Conservation (phyloP, 2,797 vertebrate species). For the Alcedo atthis region DNA sequence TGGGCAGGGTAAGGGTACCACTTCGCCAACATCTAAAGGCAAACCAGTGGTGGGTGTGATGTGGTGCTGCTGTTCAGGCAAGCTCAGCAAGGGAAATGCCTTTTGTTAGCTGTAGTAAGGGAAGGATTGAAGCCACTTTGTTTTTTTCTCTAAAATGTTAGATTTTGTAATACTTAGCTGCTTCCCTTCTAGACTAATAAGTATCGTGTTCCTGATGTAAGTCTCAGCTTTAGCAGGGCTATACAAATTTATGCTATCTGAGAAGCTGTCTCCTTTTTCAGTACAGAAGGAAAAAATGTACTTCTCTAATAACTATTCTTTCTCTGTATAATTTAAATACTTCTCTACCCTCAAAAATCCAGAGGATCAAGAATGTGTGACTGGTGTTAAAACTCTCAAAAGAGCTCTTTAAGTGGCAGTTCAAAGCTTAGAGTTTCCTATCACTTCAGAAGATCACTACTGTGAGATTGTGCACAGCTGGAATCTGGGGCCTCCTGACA, state of each 20-base stretch:
- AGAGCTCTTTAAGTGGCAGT: not conserved
- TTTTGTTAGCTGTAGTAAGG: not conserved
- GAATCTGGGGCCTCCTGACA: not conserved
- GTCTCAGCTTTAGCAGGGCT: not conserved
- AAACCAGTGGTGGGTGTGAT: not conserved
- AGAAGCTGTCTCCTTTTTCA: not conserved
- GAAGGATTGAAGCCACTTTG: not conserved
- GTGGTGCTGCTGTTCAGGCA: not conserved
- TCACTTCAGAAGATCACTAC: not conserved
- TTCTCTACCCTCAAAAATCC: not conserved
- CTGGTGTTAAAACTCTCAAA: conserved; percentile 31
- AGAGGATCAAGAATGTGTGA: not conserved
- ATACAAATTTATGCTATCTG: not conserved
- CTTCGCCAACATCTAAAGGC: not conserved
- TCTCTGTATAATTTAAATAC: not conserved
- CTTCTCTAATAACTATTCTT: conserved; percentile 2
- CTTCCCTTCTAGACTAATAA: conserved; percentile 11
- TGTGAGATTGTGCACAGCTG: not conserved
- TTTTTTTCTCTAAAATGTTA: not conserved
- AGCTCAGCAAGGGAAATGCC: not conserved
- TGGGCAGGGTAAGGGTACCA: conserved; percentile 90
- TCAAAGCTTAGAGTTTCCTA: not conserved
- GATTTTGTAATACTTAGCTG: not conserved
- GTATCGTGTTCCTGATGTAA: not conserved
- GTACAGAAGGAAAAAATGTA: not conserved